Conservation (phyloP, 2,797 vertebrate species). For the Urocyon cinereoargenteus region DNA sequence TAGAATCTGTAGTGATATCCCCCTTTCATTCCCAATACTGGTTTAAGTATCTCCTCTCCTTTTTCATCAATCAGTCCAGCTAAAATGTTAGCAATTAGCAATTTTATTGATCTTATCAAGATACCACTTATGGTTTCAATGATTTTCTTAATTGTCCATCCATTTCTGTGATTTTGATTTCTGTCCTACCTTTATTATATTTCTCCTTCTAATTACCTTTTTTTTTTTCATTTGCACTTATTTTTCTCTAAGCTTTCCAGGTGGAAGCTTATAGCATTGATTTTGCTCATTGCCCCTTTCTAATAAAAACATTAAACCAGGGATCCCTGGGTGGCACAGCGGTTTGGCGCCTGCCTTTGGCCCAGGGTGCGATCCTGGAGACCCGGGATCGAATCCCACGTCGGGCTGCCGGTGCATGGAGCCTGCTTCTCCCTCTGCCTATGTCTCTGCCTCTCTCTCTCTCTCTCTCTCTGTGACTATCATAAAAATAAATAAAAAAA, state of each 20-base stretch:
- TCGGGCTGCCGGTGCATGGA: too few species aligned
- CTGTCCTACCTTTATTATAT: neutral
- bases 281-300: neutral
- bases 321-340: too few species aligned
- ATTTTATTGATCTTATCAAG: neutral
- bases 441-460: too few species aligned
- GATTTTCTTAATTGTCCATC: neutral
- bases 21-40: neutral
- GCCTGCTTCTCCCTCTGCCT: too few species aligned
- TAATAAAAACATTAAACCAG: neutral
- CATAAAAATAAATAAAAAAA: too few species aligned
- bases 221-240: neutral
- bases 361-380: too few species aligned
- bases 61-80: neutral
- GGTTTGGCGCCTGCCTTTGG: too few species aligned
- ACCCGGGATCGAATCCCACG: too few species aligned
- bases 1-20: neutral
- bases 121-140: neutral
- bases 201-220: neutral
- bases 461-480: too few species aligned
- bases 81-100: neutral
- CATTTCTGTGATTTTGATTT: neutral
- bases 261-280: neutral
- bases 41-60: neutral
- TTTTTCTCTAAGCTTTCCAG: conserved; percentile 31